Conservation (phyloP, 2,888 invertebrate genomes). For the Drosophila tanythrix region DNA sequence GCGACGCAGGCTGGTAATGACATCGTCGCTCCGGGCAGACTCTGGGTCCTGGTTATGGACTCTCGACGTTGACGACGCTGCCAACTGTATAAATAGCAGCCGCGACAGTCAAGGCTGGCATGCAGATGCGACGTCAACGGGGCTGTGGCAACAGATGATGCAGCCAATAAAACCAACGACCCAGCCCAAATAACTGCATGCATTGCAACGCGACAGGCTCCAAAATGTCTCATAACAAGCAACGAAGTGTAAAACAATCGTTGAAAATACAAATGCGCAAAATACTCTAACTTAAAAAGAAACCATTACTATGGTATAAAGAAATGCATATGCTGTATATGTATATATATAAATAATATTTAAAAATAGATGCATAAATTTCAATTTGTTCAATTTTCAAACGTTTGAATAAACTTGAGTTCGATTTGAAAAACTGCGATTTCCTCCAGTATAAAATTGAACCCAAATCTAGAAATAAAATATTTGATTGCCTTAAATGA, state of each 20-base stretch:
- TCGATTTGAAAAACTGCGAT: background rate
- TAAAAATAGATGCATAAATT: background rate
- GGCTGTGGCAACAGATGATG: constrained; percentile 24
- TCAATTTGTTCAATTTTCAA: background rate
- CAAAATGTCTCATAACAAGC: constrained; percentile 30
- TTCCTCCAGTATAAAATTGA: background rate
- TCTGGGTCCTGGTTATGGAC: constrained; percentile 40
- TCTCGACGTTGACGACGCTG: constrained; percentile 38
- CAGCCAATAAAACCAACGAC: constrained; percentile 75
- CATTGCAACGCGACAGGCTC: constrained; percentile 29
- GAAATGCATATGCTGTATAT: background rate
- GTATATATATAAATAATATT: background rate
- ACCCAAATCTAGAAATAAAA: background rate
- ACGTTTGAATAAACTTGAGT: background rate
- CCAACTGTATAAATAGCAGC: constrained; percentile 71
- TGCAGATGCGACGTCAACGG: constrained; percentile 9
- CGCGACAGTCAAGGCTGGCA: constrained; percentile 6
- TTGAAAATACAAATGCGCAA: constrained; percentile 4
- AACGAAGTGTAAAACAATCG: constrained; percentile 7
- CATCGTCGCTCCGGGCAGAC: constrained; percentile 51
- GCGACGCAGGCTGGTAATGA: constrained; percentile 56
- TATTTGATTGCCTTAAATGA: background rate
- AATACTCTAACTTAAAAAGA: constrained; percentile 25
- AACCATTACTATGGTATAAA: background rate
- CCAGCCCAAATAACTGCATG: constrained; percentile 53